Evolutionary conservation across 2,888 invertebrate genomes (phyloP).

Genomic region (Cantharis nigra): DNA sequence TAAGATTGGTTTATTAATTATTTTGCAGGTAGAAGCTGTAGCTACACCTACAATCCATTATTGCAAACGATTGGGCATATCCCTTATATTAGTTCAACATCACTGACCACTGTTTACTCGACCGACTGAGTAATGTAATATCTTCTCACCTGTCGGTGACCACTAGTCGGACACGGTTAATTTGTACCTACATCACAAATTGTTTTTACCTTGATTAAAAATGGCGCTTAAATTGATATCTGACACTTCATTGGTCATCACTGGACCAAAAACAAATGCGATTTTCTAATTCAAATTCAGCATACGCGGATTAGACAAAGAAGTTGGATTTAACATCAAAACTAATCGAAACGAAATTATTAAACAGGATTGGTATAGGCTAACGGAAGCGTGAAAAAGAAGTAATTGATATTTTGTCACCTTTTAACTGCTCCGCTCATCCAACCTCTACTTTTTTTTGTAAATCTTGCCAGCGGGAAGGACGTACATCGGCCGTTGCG

Average conservation of each 20-base stretch:
- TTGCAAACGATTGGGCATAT: slow-evolving; percentile 21
- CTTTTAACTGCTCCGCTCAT: background rate
- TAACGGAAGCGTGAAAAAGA: slow-evolving; percentile 11
- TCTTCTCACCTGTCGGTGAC: slow-evolving; percentile 46
- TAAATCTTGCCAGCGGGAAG: background rate
- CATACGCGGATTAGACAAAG: background rate
- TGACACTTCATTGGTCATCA: slow-evolving; percentile 45
- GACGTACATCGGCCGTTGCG: background rate
- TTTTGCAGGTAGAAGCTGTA: background rate
- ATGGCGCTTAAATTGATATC: slow-evolving; percentile 44
- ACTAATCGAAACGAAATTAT: background rate
- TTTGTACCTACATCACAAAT: slow-evolving; percentile 44
- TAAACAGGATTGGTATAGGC: background rate
- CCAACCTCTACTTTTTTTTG: background rate
- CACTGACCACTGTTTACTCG: slow-evolving; percentile 41
- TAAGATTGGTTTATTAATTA: background rate
- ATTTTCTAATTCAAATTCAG: slow-evolving; percentile 4
- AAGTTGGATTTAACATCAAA: background rate
- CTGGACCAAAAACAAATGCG: slow-evolving; percentile 41
- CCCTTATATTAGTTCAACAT: slow-evolving; percentile 41
- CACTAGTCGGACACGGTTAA: slow-evolving; percentile 44
- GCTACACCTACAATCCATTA: slow-evolving; percentile 15
- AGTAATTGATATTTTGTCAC: slow-evolving; percentile 21
- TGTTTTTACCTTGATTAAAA: slow-evolving; percentile 44
- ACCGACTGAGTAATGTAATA: slow-evolving; percentile 40